Conservation (phyloP, 92 coral and sea anemone species). For the Zoanthus sociatus region DNA sequence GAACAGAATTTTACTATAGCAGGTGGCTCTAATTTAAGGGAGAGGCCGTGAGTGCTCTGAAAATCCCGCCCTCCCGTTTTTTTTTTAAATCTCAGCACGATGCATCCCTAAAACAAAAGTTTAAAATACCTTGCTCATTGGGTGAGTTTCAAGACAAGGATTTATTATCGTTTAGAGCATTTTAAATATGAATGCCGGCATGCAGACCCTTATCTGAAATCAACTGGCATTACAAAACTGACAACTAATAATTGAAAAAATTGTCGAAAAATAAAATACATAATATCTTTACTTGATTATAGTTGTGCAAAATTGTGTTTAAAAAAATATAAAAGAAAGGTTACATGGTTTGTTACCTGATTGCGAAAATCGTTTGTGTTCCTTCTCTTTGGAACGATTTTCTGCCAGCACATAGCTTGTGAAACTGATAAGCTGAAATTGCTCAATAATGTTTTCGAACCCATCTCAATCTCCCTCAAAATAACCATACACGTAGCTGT, state of each 20-base stretch:
- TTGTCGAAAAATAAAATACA: not conserved
- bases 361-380: not conserved
- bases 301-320: not conserved
- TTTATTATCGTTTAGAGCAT: not conserved
- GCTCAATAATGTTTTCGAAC: constrained; percentile 11
- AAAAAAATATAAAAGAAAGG: not conserved
- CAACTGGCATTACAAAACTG: no score
- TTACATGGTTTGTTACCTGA: not conserved
- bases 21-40: no score
- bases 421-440: constrained; percentile 16
- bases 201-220: not conserved
- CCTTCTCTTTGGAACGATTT: not conserved
- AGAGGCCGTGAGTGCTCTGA: no score
- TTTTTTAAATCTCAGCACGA: not conserved
- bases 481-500: no score
- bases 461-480: not conserved
- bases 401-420: constrained; percentile 13
- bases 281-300: not conserved
- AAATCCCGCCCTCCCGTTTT: no score
- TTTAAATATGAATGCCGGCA: not conserved
- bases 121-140: not conserved
- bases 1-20: no score
- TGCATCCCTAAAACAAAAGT: not conserved
- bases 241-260: no score
- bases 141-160: not conserved